Evolutionary conservation across 2,797 vertebrate species (phyloP).

Genomic region (Rhynchonycteris naso): DNA sequence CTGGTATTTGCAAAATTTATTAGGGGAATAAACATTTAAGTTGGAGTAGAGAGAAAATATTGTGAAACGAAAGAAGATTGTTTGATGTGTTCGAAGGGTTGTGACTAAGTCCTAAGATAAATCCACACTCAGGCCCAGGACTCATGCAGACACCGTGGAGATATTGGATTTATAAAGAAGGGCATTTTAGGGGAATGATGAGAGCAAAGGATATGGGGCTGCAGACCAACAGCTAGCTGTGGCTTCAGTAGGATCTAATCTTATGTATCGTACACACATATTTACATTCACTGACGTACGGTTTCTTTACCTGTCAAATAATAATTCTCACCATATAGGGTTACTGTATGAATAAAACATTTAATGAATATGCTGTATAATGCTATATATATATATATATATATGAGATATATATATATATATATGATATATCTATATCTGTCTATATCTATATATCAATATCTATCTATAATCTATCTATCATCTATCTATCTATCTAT

Average conservation of each 20-base stretch:
- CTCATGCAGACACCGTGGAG: neutral
- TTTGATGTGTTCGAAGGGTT: neutral
- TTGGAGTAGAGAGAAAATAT: neutral
- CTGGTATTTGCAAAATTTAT: neutral
- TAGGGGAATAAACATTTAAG: neutral
- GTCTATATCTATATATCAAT: too few species aligned
- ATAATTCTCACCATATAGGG: neutral
- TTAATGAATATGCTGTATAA: neutral
- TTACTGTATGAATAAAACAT: neutral
- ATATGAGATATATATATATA: too few species aligned
- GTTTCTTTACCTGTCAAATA: neutral
- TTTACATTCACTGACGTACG: neutral
- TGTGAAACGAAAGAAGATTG: neutral
- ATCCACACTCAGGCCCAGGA: neutral
- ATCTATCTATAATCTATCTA: too few species aligned
- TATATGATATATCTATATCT: too few species aligned
- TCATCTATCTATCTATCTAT: too few species aligned
- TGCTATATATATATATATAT: too few species aligned
- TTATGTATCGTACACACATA: too few species aligned
- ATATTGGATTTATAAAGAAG: neutral
- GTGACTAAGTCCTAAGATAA: neutral
- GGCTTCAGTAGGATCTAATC: neutral
- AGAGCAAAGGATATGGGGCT: neutral
- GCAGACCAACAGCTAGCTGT: too few species aligned
- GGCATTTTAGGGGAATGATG: neutral